Evolutionary conservation across 1,140 invertebrate genomes (phyloP).

Genomic region (Drosophila obscura): DNA sequence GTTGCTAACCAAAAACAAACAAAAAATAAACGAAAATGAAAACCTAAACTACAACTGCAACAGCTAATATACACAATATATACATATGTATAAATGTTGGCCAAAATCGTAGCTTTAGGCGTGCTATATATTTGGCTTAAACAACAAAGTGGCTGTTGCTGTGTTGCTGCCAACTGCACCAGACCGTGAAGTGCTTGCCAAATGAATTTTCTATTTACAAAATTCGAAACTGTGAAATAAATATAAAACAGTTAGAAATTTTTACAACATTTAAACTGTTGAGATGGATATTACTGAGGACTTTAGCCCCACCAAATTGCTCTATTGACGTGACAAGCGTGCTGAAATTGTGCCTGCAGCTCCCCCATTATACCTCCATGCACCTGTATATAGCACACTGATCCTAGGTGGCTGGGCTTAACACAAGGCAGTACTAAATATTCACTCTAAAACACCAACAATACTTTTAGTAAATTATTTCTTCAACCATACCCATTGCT

Average conservation of each 20-base stretch:
- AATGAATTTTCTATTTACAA: slow-evolving; percentile 75
- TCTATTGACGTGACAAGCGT: slow-evolving; percentile 39
- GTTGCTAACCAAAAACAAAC: slow-evolving; percentile 57
- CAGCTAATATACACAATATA: slow-evolving; percentile 16
- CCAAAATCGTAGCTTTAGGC: slow-evolving; percentile 63
- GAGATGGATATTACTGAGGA: slow-evolving; percentile 10
- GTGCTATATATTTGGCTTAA: slow-evolving; percentile 48
- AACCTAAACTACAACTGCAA: slow-evolving; percentile 33
- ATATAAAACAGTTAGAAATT: slow-evolving; percentile 53
- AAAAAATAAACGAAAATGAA: slow-evolving; percentile 35
- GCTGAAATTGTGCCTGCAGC: not conserved
- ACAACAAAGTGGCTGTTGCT: slow-evolving; percentile 40
- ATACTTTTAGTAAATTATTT: not conserved
- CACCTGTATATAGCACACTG: not conserved
- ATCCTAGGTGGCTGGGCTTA: too few species aligned
- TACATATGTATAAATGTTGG: slow-evolving; percentile 56
- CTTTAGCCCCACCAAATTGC: slow-evolving; percentile 13
- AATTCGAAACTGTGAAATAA: slow-evolving; percentile 27
- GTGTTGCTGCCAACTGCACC: slow-evolving; percentile 69
- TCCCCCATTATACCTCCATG: not conserved
- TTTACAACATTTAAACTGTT: slow-evolving; percentile 13
- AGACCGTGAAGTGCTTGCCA: slow-evolving; percentile 79
- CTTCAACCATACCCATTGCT: not conserved
- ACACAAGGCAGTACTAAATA: too few species aligned
- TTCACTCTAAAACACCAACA: too few species aligned